Percentiles rank a stretch among this genome's conserved stretches.
Evolutionary conservation across 2,888 invertebrate genomes (phyloP).

Genomic region (Hemaris fuciformis): DNA sequence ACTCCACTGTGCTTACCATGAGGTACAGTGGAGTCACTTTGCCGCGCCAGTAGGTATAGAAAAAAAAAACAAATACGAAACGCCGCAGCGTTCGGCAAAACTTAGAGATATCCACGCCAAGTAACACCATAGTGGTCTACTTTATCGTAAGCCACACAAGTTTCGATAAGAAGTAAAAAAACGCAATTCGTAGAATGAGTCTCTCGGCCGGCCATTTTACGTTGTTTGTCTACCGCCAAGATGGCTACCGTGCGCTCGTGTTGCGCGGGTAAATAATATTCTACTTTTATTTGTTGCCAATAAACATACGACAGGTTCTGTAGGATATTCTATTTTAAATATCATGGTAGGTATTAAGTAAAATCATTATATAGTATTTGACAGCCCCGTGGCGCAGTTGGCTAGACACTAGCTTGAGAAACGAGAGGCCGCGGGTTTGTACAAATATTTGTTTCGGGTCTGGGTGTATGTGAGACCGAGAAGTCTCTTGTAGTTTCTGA

Average conservation of each 20-base stretch:
- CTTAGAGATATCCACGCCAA: neutral
- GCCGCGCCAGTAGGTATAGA: too few relatives aligned
- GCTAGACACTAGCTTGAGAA: too few relatives aligned
- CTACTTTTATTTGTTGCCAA: slow-evolving; percentile 26
- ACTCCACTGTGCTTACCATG: too few relatives aligned
- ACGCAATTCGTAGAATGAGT: slow-evolving; percentile 37
- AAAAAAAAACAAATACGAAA: too few relatives aligned
- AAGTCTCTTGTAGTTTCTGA: too few relatives aligned
- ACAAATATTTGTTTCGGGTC: too few relatives aligned
- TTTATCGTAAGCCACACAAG: neutral
- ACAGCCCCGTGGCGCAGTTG: too few relatives aligned
- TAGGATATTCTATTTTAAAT: neutral
- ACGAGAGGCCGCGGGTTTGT: too few relatives aligned
- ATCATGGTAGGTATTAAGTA: too few relatives aligned
- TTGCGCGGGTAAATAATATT: slow-evolving; percentile 45
- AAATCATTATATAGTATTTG: too few relatives aligned
- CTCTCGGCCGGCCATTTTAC: slow-evolving; percentile 45
- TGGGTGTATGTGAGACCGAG: too few relatives aligned
- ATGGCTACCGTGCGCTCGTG: slow-evolving; percentile 49
- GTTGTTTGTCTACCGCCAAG: slow-evolving; percentile 43
- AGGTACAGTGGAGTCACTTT: too few relatives aligned
- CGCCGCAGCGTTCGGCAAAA: neutral
- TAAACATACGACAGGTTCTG: slow-evolving; percentile 12
- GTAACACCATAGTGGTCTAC: neutral
- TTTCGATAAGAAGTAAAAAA: slow-evolving; percentile 29